Evolutionary conservation across 2,797 vertebrate genomes (phyloP).

Genomic region (Sphenodon punctatus): DNA sequence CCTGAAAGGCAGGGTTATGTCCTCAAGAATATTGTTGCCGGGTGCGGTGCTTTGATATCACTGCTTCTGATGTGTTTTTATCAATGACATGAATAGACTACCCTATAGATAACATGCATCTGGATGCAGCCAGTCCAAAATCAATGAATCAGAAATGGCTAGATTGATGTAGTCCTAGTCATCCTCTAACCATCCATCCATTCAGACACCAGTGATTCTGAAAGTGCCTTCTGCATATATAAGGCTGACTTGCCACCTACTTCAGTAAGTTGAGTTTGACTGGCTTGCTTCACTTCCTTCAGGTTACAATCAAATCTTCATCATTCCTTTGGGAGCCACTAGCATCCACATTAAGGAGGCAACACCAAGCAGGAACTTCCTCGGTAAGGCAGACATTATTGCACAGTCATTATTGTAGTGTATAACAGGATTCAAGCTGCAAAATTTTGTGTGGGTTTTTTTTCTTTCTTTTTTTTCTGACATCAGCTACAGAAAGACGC

Average conservation of each 20-base stretch:
- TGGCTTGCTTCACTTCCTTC: not conserved
- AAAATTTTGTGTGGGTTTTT: not conserved
- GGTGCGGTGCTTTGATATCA: not conserved
- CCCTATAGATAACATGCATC: not conserved
- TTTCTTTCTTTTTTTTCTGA: no score
- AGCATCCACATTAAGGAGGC: conserved; percentile 88
- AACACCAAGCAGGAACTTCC: conserved; percentile 88
- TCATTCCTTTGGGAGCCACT: conserved; percentile 91
- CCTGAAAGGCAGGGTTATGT: not conserved
- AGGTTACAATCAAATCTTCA: conserved; percentile 97
- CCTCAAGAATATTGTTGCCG: not conserved
- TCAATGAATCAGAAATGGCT: not conserved
- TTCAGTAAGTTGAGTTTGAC: not conserved
- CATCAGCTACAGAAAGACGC: not conserved
- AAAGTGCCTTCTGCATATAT: not conserved
- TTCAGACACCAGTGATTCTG: not conserved
- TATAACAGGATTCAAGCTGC: not conserved
- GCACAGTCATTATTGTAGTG: not conserved
- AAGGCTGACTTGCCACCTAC: not conserved
- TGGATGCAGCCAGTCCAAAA: not conserved
- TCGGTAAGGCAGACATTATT: conserved; percentile 78
- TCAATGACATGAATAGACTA: not conserved
- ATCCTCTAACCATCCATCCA: not conserved
- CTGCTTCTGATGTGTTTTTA: not conserved
- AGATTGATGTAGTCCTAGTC: not conserved